Evolutionary conservation across 2,113 vertebrate species (phyloP).

Genomic region (Donacobius atricapilla): DNA sequence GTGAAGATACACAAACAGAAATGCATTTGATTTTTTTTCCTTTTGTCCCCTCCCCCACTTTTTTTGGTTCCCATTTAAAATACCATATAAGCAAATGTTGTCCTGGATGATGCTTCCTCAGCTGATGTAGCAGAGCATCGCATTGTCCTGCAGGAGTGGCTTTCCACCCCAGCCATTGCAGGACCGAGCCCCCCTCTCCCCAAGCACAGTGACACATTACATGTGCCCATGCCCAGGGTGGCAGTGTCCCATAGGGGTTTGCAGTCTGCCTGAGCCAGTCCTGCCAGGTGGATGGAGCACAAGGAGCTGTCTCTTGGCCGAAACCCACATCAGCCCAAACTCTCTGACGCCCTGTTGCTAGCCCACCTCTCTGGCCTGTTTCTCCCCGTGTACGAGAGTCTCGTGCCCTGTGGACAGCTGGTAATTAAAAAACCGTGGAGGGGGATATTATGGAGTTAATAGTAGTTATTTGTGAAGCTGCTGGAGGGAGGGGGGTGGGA

Average conservation of each 20-base stretch:
- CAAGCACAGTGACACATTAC: not conserved
- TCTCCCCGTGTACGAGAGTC: not conserved
- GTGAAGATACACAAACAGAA: not conserved
- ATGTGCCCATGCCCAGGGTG: rapidly evolving
- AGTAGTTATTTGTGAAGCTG: slow-evolving; percentile 75
- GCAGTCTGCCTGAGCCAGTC: not conserved
- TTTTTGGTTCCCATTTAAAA: not conserved
- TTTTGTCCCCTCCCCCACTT: not conserved
- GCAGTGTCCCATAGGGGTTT: not conserved
- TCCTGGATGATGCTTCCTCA: not conserved
- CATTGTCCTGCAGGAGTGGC: not conserved
- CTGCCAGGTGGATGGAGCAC: not conserved
- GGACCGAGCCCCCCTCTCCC: not conserved
- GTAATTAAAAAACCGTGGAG: slow-evolving; percentile 74
- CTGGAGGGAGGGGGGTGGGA: slow-evolving; percentile 37
- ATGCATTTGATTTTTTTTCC: not conserved
- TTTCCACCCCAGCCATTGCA: not conserved
- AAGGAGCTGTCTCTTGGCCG: not conserved
- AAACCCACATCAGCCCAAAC: not conserved
- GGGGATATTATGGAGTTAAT: slow-evolving; percentile 74
- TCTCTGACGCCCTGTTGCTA: slow-evolving; percentile 1
- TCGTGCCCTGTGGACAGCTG: slow-evolving; percentile 19
- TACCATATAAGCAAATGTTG: not conserved
- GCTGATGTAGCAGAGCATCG: not conserved
- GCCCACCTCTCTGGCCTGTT: not conserved